Conservation (phyloP, 2,797 vertebrate genomes). For the Champsocephalus gunnari region DNA sequence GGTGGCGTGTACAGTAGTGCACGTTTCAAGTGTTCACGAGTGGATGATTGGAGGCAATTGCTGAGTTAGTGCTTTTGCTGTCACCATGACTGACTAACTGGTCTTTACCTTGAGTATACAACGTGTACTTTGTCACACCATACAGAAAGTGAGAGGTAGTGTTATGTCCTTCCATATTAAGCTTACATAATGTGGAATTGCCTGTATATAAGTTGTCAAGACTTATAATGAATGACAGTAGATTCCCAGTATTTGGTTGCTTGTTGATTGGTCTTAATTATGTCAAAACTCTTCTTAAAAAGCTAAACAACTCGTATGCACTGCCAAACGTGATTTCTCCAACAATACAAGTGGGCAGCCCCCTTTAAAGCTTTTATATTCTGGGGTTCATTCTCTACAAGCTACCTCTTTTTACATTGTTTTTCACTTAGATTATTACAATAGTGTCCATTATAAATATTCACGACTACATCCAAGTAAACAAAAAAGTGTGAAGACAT, state of each 20-base stretch:
- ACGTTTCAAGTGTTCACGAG: constrained; percentile 8
- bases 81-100: background rate
- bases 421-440: background rate
- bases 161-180: background rate
- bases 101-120: background rate
- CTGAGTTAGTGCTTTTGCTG: constrained; percentile 24
- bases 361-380: background rate
- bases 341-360: background rate
- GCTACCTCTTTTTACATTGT: background rate
- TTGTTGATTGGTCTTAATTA: background rate
- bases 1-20: background rate
- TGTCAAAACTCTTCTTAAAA: background rate
- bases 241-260: background rate
- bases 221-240: background rate
- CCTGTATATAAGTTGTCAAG: background rate
- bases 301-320: background rate
- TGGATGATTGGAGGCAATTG: background rate
- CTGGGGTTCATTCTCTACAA: too few relatives aligned
- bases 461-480: background rate
- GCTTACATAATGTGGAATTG: background rate
- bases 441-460: background rate
- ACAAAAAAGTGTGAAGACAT: background rate
- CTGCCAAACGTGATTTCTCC: background rate
- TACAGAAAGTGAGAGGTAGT: background rate
- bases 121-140: background rate